Percentiles rank a stretch among this genome's conserved stretches.
Conservation (phyloP, 1,140 invertebrate species). For the Belonocnema kinseyi region DNA sequence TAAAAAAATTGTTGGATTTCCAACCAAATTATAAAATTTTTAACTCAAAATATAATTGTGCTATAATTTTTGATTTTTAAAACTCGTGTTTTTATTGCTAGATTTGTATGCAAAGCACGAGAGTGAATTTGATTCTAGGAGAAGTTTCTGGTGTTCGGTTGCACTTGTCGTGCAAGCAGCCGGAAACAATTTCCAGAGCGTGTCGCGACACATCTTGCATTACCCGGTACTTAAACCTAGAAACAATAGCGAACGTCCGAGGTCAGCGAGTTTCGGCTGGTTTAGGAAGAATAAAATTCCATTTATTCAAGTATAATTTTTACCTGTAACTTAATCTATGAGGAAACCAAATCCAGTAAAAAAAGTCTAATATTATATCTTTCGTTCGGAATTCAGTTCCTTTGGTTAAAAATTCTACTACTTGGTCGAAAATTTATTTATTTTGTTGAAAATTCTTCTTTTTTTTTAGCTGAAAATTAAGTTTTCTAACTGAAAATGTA, state of each 20-base stretch:
- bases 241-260: constrained; percentile 47
- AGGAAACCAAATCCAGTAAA: constrained; percentile 13
- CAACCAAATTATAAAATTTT: too few relatives aligned
- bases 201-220: constrained; percentile 60
- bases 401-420: too few relatives aligned
- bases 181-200: constrained; percentile 64
- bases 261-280: constrained; percentile 51
- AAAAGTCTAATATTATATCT: too few relatives aligned
- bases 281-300: constrained; percentile 45
- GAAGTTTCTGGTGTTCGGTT: constrained; percentile 53
- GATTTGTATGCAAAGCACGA: constrained; percentile 5
- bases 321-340: constrained; percentile 44
- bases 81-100: too few relatives aligned
- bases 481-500: too few relatives aligned
- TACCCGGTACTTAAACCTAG: constrained; percentile 50
- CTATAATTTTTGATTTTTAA: too few relatives aligned
- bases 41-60: too few relatives aligned
- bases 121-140: constrained; percentile 8
- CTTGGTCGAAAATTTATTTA: too few relatives aligned
- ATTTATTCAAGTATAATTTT: constrained; percentile 47
- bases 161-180: constrained; percentile 58
- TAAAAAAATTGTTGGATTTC: too few relatives aligned
- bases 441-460: too few relatives aligned
- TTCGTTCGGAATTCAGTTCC: too few relatives aligned
- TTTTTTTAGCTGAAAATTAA: too few relatives aligned